phyloP scores from a whole-genome alignment of 1,140 invertebrate genomes.

The Druon quercuslanigerum region DNA sequence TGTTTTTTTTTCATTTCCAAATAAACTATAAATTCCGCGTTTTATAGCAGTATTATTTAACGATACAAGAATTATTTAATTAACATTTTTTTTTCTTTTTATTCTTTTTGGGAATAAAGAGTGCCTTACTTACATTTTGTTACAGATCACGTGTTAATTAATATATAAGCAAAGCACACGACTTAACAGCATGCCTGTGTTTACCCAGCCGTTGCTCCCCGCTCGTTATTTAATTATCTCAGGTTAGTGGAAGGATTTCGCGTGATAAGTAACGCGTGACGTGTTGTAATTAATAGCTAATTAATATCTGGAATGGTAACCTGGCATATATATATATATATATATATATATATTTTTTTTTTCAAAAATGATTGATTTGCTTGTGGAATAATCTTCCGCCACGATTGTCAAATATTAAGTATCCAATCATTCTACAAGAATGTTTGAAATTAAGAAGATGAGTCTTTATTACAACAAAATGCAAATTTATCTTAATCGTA shows the following conservation, averaged over 20 bases:
- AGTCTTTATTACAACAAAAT: too few relatives aligned
- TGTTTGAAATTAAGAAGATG: too few relatives aligned
- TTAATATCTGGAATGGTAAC: conserved; percentile 49
- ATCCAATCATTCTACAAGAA: background rate
- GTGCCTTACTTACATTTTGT: background rate
- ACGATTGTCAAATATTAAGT: background rate
- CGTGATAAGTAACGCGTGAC: conserved; percentile 44
- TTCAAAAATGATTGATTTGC: conserved; percentile 49
- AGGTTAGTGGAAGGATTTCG: conserved; percentile 35
- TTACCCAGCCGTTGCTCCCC: conserved; percentile 31
- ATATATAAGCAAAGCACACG: background rate
- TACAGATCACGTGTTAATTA: background rate
- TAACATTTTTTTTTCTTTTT: too few relatives aligned
- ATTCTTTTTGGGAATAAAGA: too few relatives aligned
- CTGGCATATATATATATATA: conserved; percentile 44
- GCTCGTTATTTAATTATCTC: conserved; percentile 56
- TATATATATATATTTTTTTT: conserved; percentile 40
- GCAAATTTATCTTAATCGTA: too few relatives aligned
- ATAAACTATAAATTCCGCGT: too few relatives aligned
- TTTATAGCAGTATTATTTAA: too few relatives aligned
- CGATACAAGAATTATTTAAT: too few relatives aligned
- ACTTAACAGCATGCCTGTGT: background rate
- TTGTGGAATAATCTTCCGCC: background rate
- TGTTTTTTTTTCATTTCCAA: too few relatives aligned
- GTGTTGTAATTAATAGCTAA: conserved; percentile 59